phyloP scores from a whole-genome alignment of 2,888 invertebrate genomes.

The Drosophila vallismaia region DNA sequence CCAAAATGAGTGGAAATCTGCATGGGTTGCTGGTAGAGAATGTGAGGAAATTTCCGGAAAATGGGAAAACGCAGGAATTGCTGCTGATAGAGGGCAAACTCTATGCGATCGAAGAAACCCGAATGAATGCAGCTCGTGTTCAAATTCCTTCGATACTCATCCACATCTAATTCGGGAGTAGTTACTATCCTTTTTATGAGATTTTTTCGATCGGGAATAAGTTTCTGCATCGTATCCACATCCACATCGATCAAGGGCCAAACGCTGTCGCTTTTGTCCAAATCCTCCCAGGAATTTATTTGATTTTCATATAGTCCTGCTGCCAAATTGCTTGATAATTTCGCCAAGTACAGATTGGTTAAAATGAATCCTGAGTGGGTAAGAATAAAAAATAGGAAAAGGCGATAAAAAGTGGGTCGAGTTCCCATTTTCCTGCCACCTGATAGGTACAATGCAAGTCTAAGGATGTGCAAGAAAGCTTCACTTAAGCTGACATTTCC shows the following conservation, averaged over 20 bases:
- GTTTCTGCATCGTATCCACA: conserved; percentile 20
- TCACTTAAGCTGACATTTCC: conserved; percentile 28
- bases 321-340: conserved; percentile 62
- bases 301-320: conserved; percentile 62
- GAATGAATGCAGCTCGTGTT: conserved; percentile 56
- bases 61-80: conserved; percentile 57
- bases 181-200: conserved; percentile 51
- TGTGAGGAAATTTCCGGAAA: conserved; percentile 54
- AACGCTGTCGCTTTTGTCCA: conserved; percentile 46
- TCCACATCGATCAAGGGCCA: conserved; percentile 51
- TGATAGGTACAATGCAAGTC: conserved; percentile 39
- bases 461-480: conserved; percentile 50
- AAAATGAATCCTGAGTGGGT: conserved; percentile 58
- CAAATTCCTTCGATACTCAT: conserved; percentile 44
- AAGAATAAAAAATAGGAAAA: conserved; percentile 47
- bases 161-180: conserved; percentile 33
- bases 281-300: conserved; percentile 57
- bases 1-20: conserved; percentile 62
- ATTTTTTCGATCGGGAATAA: conserved; percentile 54
- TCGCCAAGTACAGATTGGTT: conserved; percentile 62
- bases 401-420: conserved; percentile 31
- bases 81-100: conserved; percentile 67
- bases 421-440: conserved; percentile 23
- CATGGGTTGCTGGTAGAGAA: conserved; percentile 61
- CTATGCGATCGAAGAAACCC: conserved; percentile 58